Conservation (phyloP, 2,888 invertebrate species). For the Callyntrura sp. region DNA sequence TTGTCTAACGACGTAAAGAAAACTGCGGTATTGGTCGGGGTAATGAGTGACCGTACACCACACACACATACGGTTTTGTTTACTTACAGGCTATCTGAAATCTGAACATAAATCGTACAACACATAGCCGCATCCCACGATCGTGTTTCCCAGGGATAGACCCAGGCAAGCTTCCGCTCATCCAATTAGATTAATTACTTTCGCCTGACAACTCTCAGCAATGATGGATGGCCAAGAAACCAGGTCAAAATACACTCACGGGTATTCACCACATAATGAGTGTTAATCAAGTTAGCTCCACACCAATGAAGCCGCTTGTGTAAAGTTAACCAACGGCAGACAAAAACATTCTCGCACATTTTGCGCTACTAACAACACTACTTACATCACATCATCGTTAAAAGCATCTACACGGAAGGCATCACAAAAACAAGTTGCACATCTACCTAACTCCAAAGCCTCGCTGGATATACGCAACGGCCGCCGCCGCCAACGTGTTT, state of each 20-base stretch:
- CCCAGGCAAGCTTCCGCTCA: constrained; percentile 65
- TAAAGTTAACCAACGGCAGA: constrained; percentile 58
- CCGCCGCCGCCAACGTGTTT: too few relatives aligned
- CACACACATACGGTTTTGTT: not conserved
- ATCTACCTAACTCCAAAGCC: too few relatives aligned
- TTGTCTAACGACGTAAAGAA: not conserved
- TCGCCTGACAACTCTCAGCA: constrained; percentile 73
- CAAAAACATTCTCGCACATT: constrained; percentile 29
- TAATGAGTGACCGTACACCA: not conserved
- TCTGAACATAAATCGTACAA: constrained; percentile 8
- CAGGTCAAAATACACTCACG: constrained; percentile 75
- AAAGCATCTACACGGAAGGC: not conserved
- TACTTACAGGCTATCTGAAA: not conserved
- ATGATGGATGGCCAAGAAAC: constrained; percentile 76
- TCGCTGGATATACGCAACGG: too few relatives aligned
- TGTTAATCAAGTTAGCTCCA: constrained; percentile 69
- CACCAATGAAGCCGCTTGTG: constrained; percentile 48
- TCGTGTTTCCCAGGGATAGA: constrained; percentile 34
- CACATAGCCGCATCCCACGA: not conserved
- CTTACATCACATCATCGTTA: constrained; percentile 13
- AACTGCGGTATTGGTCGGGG: not conserved
- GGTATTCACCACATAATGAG: constrained; percentile 71
- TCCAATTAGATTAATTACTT: constrained; percentile 77
- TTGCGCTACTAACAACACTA: not conserved
- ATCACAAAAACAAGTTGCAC: too few relatives aligned